A percentile compares a stretch with the other conserved stretches of the same genome.
These are phyloP conservation scores for Nasonovia ribisnigri DNA, from an alignment of 2,888 invertebrate genomes.

Conservation along the genomic window DNA sequence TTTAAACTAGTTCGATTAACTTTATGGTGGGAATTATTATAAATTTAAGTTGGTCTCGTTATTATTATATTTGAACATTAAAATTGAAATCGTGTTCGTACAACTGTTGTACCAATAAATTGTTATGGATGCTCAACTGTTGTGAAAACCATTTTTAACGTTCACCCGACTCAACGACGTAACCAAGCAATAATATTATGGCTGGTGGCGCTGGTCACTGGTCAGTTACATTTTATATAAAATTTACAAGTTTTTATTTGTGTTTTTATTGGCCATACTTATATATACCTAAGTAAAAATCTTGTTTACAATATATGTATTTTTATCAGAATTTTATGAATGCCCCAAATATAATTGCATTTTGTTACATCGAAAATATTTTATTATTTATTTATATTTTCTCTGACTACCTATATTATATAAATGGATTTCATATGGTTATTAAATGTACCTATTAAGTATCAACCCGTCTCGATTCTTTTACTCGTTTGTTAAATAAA, in stretches of 20 bases:
- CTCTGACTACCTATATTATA: neutral
- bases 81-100: neutral
- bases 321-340: neutral
- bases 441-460: neutral
- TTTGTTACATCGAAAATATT: neutral
- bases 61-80: neutral
- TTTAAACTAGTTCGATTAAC: neutral
- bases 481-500: neutral
- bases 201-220: no score
- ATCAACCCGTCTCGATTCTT: neutral
- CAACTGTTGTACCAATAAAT: neutral
- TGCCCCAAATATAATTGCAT: neutral
- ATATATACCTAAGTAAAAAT: neutral
- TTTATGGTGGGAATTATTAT: neutral
- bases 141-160: neutral
- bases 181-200: neutral
- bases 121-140: neutral
- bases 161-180: neutral
- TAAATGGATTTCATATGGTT: neutral
- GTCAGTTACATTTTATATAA: neutral
- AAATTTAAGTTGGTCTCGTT: neutral
- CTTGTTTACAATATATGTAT: neutral
- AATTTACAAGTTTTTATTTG: neutral
- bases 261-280: neutral
- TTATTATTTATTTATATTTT: neutral